A percentile compares a stretch with the other conserved stretches of the same genome.
phyloP scores from a whole-genome alignment of 2,888 invertebrate genomes.

The Callimorpha dominula region DNA sequence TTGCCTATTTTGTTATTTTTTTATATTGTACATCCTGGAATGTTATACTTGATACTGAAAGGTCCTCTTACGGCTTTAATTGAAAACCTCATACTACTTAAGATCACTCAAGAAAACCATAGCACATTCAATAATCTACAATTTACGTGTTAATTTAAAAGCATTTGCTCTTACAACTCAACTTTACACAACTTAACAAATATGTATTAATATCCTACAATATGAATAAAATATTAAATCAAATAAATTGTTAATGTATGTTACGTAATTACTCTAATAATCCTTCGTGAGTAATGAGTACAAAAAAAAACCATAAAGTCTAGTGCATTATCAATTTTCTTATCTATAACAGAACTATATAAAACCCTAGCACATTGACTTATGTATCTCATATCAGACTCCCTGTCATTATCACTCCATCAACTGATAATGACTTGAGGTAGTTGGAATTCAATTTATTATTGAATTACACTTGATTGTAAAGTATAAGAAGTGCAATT shows the following conservation, averaged over 20 bases:
- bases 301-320: background rate
- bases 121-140: background rate
- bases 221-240: no score
- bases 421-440: constrained; percentile 34
- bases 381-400: constrained; percentile 39
- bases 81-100: background rate
- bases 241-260: background rate
- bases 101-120: background rate
- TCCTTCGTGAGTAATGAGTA: constrained; percentile 4
- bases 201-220: no score
- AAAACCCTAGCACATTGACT: constrained; percentile 33
- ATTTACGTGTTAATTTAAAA: background rate
- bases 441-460: background rate
- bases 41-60: no score
- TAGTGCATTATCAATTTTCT: constrained; percentile 24
- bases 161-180: background rate
- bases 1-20: no score
- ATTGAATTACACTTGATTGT: background rate
- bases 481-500: background rate
- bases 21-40: no score
- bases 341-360: constrained; percentile 40
- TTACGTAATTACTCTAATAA: background rate
- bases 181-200: no score
- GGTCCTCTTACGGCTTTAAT: background rate
- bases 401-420: constrained; percentile 23